Percentiles rank a stretch among this genome's conserved stretches.
phyloP scores from a whole-genome alignment of 92 coral and sea anemone genomes.

The Scolanthus callimorphus region DNA sequence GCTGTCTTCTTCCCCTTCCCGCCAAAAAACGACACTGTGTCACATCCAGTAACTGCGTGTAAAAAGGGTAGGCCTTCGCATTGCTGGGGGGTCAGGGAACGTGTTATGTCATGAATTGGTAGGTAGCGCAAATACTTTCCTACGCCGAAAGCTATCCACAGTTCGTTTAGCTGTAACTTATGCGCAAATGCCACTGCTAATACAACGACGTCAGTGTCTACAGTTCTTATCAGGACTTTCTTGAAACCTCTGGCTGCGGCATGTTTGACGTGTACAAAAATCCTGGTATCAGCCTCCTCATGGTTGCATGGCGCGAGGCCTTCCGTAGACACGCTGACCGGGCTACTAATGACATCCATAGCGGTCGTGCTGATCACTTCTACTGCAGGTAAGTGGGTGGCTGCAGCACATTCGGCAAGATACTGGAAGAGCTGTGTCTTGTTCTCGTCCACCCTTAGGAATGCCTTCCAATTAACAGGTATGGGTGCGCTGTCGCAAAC shows the following conservation, averaged over 20 bases:
- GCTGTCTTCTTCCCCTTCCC: too few species aligned
- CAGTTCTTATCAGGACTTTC: constrained; percentile 26
- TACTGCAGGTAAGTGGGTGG: constrained; percentile 13
- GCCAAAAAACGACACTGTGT: constrained; percentile 29
- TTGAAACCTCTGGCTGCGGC: constrained; percentile 19
- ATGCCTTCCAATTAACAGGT: constrained; percentile 30
- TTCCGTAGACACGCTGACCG: too few species aligned
- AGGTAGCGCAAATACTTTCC: constrained; percentile 8
- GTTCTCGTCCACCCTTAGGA: constrained; percentile 39
- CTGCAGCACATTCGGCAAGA: constrained; percentile 12
- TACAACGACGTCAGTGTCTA: constrained; percentile 54
- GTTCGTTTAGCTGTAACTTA: constrained; percentile 13
- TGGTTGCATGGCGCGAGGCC: constrained; percentile 32
- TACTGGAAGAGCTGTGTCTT: constrained; percentile 37
- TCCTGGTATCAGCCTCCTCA: constrained; percentile 34
- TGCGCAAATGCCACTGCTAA: constrained; percentile 15
- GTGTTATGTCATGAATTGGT: constrained; percentile 1
- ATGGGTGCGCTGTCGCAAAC: constrained; percentile 28
- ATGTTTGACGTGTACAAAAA: constrained; percentile 48
- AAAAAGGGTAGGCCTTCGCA: constrained; percentile 24
- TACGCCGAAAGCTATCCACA: constrained; percentile 28
- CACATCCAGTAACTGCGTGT: constrained; percentile 46
- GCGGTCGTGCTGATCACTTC: constrained; percentile 26
- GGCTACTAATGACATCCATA: constrained; percentile 27
- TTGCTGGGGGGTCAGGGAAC: constrained; percentile 9